Evolutionary conservation across 2,888 invertebrate genomes (phyloP), one percentile per base, ranked within the genome.

Genomic region (Leptodirus hochenwartii): DNA sequence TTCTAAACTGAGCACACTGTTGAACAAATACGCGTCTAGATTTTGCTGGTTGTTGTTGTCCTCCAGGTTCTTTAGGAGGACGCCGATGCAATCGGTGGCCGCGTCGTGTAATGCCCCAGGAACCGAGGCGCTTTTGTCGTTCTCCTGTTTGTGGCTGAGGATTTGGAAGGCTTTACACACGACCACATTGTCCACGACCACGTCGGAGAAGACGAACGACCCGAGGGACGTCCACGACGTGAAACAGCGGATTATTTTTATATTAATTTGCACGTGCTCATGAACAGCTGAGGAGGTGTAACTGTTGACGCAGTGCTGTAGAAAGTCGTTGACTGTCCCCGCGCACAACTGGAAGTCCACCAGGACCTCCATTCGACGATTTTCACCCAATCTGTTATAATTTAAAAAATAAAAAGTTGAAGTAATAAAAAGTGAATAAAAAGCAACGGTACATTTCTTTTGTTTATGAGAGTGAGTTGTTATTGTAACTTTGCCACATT

Each of bases 191-290:
- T 76, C 72, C n/a, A n/a, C n/a, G 1, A 75, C 65, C 28, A 87
- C 63, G 35, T 73, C 69, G 31, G 72, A 63, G 30, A 88, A 64
- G 17, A 76, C 70, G 39, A 91, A 70, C 9, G 80, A 82, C 43
- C 75, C 75, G 8, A 90, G 73, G 31, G 75, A 72, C 41, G 91
- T 70, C 91, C 93, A 95, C 5, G 90, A 84, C 1, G 82, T 82
- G 52, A 90, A 76, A 54, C 91, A 93, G 42, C 76, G 69, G 30
- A 88, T 61, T 15, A 82, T 73, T 52, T 78, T 78, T 30, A 70
- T 58, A 27, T 74, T 69, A 36, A 79, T 65, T 46, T 71, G 67
- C 36, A 69, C 56, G 32, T 75, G 69, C 39, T 78, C 67, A 43
- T 71, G 66, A 39, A 67, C 57, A 49, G 76, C 76, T n/a, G n/a